A percentile compares a stretch with the other conserved stretches of the same genome.
phyloP scores from a whole-genome alignment of 2,113 vertebrate species.

The Lucifuga dentata region DNA sequence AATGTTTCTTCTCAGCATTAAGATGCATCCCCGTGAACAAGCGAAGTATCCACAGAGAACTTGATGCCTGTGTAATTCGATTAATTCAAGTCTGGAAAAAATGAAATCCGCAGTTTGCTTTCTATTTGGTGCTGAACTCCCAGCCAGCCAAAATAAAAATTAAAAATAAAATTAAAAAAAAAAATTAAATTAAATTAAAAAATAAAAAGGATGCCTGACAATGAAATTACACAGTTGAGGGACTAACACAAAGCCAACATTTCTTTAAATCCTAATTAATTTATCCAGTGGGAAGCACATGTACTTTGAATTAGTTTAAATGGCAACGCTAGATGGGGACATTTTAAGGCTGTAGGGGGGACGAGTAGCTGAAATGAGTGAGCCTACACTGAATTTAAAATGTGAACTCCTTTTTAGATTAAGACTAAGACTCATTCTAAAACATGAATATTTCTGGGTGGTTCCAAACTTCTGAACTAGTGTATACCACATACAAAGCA shows the following conservation, averaged over 20 bases:
- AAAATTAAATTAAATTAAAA: too few relatives aligned
- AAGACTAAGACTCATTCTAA: too few relatives aligned
- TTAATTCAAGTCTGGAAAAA: slow-evolving; percentile 22
- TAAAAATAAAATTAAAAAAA: too few relatives aligned
- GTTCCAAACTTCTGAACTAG: too few relatives aligned
- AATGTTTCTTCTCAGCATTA: slow-evolving; percentile 12
- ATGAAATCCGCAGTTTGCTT: background rate
- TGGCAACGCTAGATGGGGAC: too few relatives aligned
- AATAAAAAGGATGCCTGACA: background rate
- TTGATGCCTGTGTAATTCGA: slow-evolving; percentile 2
- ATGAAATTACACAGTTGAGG: too few relatives aligned
- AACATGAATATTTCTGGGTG: too few relatives aligned
- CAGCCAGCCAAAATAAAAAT: background rate
- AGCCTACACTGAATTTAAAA: too few relatives aligned
- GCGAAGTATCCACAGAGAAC: background rate
- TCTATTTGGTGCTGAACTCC: background rate
- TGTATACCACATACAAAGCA: background rate
- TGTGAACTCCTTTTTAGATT: too few relatives aligned
- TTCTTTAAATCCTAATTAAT: background rate
- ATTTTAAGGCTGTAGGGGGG: too few relatives aligned
- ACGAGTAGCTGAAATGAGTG: too few relatives aligned
- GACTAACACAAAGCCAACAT: background rate
- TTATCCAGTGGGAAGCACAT: background rate
- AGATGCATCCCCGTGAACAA: background rate
- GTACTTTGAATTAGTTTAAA: too few relatives aligned